Evolutionary conservation across 2,888 invertebrate species (phyloP).

Genomic region (Atrina japonica): DNA sequence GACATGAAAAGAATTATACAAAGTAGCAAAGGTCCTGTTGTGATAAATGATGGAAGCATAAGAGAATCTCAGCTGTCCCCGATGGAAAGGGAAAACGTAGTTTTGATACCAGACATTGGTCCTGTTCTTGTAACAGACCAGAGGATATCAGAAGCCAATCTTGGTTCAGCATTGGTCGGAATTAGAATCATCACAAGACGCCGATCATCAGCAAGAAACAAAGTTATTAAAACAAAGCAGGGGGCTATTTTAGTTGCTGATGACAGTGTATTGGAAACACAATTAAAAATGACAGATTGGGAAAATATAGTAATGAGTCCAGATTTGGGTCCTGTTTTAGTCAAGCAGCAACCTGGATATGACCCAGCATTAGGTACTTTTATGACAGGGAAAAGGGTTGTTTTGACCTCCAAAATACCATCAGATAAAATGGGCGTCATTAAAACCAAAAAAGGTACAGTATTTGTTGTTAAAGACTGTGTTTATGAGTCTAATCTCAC

Average conservation of each 20-base stretch:
- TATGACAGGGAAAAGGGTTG: not conserved
- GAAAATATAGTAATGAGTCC: not conserved
- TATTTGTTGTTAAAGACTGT: too few relatives aligned
- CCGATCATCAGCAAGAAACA: not conserved
- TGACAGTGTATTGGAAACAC: not conserved
- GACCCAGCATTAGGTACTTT: not conserved
- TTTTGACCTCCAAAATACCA: not conserved
- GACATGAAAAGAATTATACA: not conserved
- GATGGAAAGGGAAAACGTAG: not conserved
- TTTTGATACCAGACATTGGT: not conserved
- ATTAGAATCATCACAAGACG: not conserved
- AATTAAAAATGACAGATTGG: not conserved
- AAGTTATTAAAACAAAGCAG: not conserved
- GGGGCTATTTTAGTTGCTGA: not conserved
- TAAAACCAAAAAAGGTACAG: too few relatives aligned
- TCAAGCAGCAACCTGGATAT: not conserved
- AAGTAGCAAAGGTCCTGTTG: not conserved
- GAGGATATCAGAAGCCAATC: not conserved
- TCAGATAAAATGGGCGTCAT: too few relatives aligned
- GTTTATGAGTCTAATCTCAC: too few relatives aligned
- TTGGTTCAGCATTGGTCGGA: not conserved
- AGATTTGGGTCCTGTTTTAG: constrained; percentile 2
- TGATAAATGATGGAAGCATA: not conserved
- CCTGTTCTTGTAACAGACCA: not conserved
- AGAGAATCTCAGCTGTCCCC: not conserved